A percentile compares a stretch with the other conserved stretches of the same genome.
phyloP scores from a whole-genome alignment of 2,113 vertebrate genomes.

The Nanger granti region DNA sequence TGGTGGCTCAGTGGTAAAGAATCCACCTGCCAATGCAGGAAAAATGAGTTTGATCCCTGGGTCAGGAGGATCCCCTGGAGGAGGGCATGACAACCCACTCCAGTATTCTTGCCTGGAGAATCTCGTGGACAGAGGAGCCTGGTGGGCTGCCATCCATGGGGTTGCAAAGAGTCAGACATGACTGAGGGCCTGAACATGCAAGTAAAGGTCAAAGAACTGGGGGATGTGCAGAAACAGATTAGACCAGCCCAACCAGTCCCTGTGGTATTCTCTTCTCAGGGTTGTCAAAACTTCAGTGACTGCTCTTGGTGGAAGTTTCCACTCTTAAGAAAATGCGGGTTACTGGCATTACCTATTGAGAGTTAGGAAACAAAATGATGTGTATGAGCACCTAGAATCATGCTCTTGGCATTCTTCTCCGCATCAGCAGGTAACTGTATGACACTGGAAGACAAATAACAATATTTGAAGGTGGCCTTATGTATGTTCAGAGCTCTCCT shows the following conservation, averaged over 20 bases:
- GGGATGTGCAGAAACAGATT: background rate
- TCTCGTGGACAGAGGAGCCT: background rate
- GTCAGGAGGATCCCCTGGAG: background rate
- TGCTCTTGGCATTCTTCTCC: background rate
- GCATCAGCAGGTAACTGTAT: background rate
- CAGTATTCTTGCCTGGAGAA: background rate
- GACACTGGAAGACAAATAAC: background rate
- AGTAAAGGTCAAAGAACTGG: background rate
- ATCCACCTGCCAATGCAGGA: background rate
- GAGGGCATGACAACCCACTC: background rate
- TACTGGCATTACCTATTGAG: background rate
- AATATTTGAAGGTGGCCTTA: background rate
- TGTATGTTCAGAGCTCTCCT: background rate
- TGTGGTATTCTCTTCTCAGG: background rate
- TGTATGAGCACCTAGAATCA: background rate
- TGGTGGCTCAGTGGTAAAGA: background rate
- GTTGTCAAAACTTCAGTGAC: background rate
- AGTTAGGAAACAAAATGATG: background rate
- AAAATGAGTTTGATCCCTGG: background rate
- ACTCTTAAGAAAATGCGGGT: background rate
- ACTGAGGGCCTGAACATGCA: background rate
- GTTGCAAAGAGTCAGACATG: background rate
- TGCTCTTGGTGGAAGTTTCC: background rate
- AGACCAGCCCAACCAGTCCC: no score
- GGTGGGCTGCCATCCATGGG: background rate